Evolutionary conservation across 2,113 vertebrate genomes (phyloP), one percentile per base, ranked within the genome.

Genomic region (Miniopterus natalensis): DNA sequence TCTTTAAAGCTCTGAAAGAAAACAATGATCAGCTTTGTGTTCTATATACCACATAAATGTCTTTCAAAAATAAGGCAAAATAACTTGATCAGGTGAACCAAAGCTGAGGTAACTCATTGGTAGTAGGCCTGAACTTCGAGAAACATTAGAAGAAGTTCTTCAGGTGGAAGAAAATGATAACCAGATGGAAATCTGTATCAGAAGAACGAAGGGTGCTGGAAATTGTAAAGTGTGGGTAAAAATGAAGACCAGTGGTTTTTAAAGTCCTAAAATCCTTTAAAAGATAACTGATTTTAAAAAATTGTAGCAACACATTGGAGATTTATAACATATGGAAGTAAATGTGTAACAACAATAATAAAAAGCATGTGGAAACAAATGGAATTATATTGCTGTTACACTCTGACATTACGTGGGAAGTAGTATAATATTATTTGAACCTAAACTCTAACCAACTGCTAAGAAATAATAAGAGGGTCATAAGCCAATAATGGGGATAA

Each of bases 241-340:
- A 84, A 23, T 45, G 45, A 92, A 85, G 59, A 66, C 11, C 23
- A 42, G 27, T 80, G 36, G 36, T 36, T 57, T 68, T 79, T 31
- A 55, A 42, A 14, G 49, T 66, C 59, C 66, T 80, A 23, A 45
- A 21, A n/a, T n/a, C 11, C 63, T 75, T 57, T 47, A 70, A 75
- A 92, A 84, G 13, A 98, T 18, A 61, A 81, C 63, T 55, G 29
- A 21, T 14, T 68, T 71, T 21, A 17, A 65, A 84, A 87, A 87
- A 25, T 9, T 61, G 27, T 57, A 51, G 25, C 70, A 68, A 36
- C 42, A 14, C 18, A 57, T 68, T 55, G 6, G 29, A 77, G 49
- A 57, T 53, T 92, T 85, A 66, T 57, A 47, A 21, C 1, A 36
- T 36, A 31, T 65, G 27, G 21, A 59, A 85, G 51, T 92, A 36